A percentile compares a stretch with the other conserved stretches of the same genome.
Conservation (phyloP, 2,113 vertebrate genomes). For the Nesospiza acunhae region DNA sequence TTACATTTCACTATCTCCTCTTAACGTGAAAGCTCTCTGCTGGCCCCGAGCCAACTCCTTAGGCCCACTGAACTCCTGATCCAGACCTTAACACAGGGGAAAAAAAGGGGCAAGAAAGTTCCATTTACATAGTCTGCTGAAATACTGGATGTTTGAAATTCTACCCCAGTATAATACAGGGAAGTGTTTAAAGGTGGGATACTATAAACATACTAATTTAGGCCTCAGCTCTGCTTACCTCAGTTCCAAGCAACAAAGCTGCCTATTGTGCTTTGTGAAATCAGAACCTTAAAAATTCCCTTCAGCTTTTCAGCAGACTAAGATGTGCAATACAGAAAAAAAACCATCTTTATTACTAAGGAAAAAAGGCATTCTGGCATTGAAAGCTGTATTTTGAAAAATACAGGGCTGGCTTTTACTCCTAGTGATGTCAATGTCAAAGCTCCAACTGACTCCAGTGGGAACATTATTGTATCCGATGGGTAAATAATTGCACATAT, state of each 20-base stretch:
- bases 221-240: neutral
- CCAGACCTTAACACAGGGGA: neutral
- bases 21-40: neutral
- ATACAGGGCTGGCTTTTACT: neutral
- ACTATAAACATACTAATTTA: neutral
- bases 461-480: conserved; percentile 38
- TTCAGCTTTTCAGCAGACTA: neutral
- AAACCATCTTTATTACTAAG: conserved; percentile 3
- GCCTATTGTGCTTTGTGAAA: neutral
- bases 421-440: conserved; percentile 36
- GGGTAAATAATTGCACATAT: conserved; percentile 63
- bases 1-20: neutral
- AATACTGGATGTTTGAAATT: neutral
- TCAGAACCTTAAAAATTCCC: neutral
- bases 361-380: neutral
- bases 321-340: conserved; percentile 10
- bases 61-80: neutral
- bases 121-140: neutral
- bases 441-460: conserved; percentile 40
- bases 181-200: neutral
- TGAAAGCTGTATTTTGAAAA: conserved; percentile 53
- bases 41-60: neutral
- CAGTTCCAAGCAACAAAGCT: neutral
- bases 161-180: neutral
- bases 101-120: neutral